Base-by-base conservation (phyloP, 2,797 vertebrate genomes). In the Danio jaintianensis region DNA sequence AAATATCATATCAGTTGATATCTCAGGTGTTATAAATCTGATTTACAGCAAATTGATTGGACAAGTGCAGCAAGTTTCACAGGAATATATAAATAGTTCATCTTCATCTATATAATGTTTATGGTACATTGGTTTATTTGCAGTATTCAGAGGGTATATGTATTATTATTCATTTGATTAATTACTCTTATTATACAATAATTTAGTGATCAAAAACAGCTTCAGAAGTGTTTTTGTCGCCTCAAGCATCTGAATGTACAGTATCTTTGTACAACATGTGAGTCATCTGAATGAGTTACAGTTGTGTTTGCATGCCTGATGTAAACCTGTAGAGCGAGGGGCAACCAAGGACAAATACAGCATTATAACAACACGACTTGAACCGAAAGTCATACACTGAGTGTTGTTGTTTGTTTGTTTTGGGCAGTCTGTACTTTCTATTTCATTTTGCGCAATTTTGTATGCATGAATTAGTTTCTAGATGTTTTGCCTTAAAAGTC, bases 321-420 rank as follows among this genome's bases (percentile, higher is more conserved):
- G 89, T 90, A 91, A 93, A 93, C 88, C 89, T 70, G 78, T 78
- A 85, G 55, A 11, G 42, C 1, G 7, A 42, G 40, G 12, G 74
- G 7, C 36, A 16, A 55, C 43, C 22, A 22, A 40, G 38, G 8
- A 3, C 15, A 45, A 12, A 9, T 29, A n/a, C 12, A 52, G 6
- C 8, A 22, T 53, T 66, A 45, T 43, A 43, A 76, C 6, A 43
- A 29, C 20, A 66, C 3, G 12, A 4, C 50, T 66, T 38, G 20
- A 47, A 52, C 29, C 6, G 12, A 10, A 36, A 38, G 43, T 50
- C 61, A 63, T 22, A 52, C 29, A 56, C 7, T 1, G 3, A 29
- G 29, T 29, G 29, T 29, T 29, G 29, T 29, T 29, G 29, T 29
- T 29, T 29, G 29, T 29, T 29, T 29, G 29, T 29, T 29, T 29